These are phyloP conservation scores for Strix aluco DNA, from an alignment of 2,113 vertebrate genomes.

Conservation along the genomic window DNA sequence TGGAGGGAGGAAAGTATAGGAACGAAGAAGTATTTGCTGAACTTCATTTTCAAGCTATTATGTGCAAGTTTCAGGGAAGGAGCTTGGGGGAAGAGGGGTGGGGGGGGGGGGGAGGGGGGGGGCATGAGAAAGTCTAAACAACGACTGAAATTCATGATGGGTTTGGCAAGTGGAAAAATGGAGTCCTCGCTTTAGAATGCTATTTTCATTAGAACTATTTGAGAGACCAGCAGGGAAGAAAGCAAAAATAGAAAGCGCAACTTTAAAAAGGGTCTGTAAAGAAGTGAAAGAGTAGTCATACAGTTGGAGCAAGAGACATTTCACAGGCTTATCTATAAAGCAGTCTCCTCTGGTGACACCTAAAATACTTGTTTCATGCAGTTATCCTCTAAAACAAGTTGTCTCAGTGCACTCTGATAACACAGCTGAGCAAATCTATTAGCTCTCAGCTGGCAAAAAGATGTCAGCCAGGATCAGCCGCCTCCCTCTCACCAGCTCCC, in stretches of 20 bases:
- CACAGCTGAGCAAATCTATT: not conserved
- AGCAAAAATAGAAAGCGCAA: not conserved
- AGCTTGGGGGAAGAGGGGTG: not conserved
- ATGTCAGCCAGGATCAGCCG: not conserved
- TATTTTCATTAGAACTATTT: not conserved
- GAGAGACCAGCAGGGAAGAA: not conserved
- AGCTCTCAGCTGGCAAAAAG: not conserved
- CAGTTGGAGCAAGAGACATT: not conserved
- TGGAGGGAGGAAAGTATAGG: not conserved
- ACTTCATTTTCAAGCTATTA: not conserved
- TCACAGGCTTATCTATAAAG: not conserved
- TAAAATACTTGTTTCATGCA: not conserved
- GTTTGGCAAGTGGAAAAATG: not conserved
- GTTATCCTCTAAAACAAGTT: not conserved
- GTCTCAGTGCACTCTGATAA: not conserved
- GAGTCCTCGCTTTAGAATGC: not conserved
- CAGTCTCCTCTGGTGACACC: not conserved
- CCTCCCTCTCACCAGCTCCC: not conserved
- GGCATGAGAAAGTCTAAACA: not conserved
- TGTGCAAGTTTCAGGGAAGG: not conserved
- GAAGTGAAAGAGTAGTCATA: not conserved
- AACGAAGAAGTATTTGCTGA: not conserved
- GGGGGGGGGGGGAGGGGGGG: rapidly evolving
- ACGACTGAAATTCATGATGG: not conserved
- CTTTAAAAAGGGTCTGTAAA: not conserved